Evolutionary conservation across 2,113 vertebrate species (phyloP).

Genomic region (Athene noctua): DNA sequence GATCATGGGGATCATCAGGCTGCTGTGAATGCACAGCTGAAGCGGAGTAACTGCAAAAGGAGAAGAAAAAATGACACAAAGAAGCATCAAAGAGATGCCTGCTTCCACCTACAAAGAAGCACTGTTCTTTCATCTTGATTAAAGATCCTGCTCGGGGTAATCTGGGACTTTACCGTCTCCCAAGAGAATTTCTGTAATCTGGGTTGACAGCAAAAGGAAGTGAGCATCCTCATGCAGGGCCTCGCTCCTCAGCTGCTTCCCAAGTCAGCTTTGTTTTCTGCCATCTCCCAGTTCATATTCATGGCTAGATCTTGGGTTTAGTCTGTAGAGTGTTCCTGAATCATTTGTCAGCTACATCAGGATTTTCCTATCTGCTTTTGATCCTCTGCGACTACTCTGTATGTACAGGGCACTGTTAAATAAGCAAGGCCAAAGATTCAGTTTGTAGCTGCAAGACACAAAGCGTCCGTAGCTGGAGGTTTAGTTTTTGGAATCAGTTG

Average conservation of each 20-base stretch:
- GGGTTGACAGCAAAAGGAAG: background rate
- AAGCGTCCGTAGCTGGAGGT: background rate
- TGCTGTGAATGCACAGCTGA: background rate
- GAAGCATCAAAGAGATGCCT: background rate
- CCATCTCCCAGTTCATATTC: background rate
- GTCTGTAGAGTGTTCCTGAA: background rate
- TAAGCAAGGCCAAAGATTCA: background rate
- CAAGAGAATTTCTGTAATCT: background rate
- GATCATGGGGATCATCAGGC: background rate
- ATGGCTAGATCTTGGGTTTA: background rate
- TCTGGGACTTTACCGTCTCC: background rate
- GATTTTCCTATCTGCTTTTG: background rate
- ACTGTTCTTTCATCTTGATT: background rate
- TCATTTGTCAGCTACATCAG: background rate
- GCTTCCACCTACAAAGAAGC: background rate
- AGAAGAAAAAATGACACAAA: background rate
- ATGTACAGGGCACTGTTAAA: background rate
- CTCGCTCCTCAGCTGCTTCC: background rate
- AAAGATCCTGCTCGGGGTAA: background rate
- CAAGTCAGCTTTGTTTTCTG: background rate
- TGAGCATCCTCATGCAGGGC: background rate
- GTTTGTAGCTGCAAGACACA: background rate
- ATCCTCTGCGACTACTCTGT: background rate
- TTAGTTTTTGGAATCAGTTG: background rate
- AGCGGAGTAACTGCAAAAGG: background rate